A percentile compares a stretch with the other conserved stretches of the same genome.
Conservation (phyloP, 2,888 invertebrate genomes). For the Lycia hirtaria region DNA sequence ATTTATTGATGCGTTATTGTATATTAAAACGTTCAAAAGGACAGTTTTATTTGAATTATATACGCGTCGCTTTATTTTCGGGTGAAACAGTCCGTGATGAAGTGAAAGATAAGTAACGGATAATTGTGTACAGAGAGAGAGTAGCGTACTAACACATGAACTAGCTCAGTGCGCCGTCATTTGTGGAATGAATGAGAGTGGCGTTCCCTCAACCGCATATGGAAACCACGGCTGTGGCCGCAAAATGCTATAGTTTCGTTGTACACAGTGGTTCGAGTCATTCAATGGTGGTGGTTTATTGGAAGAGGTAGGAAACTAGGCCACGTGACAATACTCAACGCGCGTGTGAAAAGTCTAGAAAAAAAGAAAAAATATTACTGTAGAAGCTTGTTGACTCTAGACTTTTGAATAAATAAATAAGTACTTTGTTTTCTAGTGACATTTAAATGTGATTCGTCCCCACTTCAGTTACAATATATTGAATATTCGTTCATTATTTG, state of each 20-base stretch:
- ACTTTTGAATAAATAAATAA: too few relatives aligned
- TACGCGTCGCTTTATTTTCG: too few relatives aligned
- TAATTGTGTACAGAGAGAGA: neutral
- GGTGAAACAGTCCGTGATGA: neutral
- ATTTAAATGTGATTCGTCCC: too few relatives aligned
- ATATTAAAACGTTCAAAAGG: too few relatives aligned
- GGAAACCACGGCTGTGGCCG: slow-evolving; percentile 48
- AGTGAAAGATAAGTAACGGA: neutral
- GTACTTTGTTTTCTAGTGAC: too few relatives aligned
- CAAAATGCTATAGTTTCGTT: slow-evolving; percentile 15
- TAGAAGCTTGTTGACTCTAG: neutral
- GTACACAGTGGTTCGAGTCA: slow-evolving; percentile 1
- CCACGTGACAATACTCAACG: slow-evolving; percentile 9
- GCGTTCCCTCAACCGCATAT: slow-evolving; percentile 63
- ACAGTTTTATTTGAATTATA: too few relatives aligned
- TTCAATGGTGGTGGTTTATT: slow-evolving; percentile 5
- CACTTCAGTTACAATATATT: too few relatives aligned
- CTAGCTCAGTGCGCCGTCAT: slow-evolving; percentile 53
- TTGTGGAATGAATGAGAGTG: slow-evolving; percentile 66
- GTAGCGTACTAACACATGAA: neutral
- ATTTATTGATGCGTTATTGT: too few relatives aligned
- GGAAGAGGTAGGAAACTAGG: slow-evolving; percentile 10
- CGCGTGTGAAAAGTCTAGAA: neutral
- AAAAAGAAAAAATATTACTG: slow-evolving; percentile 3
- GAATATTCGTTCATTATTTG: too few relatives aligned